Conservation (phyloP, 2,888 invertebrate species). For the Lasioglossum oenotherae region DNA sequence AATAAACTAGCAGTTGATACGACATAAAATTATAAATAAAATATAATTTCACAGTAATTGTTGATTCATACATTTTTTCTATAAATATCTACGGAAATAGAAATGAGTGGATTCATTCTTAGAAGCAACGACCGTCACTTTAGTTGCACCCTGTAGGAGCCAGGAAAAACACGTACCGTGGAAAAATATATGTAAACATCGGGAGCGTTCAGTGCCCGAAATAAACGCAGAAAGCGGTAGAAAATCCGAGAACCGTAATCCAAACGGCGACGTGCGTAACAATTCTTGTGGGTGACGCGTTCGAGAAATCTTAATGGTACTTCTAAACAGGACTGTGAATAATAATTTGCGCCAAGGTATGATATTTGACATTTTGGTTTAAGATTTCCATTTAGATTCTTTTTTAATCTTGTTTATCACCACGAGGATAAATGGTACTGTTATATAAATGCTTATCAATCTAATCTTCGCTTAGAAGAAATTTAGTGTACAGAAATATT, state of each 20-base stretch:
- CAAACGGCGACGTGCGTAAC: constrained; percentile 37
- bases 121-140: background rate
- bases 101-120: background rate
- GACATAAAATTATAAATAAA: no score
- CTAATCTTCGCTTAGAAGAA: background rate
- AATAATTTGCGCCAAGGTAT: background rate
- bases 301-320: background rate
- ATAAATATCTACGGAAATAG: background rate
- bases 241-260: constrained; percentile 49
- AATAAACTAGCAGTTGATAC: no score
- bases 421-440: background rate
- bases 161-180: background rate
- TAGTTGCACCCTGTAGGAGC: background rate
- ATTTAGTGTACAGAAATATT: no score
- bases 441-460: background rate
- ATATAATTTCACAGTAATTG: background rate
- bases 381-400: background rate
- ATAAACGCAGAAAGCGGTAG: constrained; percentile 32
- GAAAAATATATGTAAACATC: background rate
- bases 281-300: constrained; percentile 28
- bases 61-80: background rate
- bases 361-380: background rate
- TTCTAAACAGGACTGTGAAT: background rate
- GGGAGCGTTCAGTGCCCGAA: constrained; percentile 26
- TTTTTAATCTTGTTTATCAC: background rate